Base-by-base conservation (phyloP, 2,797 vertebrate genomes). In the Pipistrellus nathusii region DNA sequence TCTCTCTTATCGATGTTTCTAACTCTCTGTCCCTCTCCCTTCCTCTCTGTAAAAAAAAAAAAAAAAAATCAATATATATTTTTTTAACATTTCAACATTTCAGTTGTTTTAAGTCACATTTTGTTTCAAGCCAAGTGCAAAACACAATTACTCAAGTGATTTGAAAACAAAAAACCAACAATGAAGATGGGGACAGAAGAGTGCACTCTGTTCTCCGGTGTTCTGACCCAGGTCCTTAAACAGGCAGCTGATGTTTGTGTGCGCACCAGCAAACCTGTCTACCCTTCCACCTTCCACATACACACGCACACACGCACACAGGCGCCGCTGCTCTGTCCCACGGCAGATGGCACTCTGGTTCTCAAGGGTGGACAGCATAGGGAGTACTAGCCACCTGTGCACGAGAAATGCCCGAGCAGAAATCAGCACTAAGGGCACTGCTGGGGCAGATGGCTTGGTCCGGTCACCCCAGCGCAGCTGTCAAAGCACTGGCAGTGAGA, bases 81-180 rank as follows among this genome's bases (percentile, higher is more conserved):
- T 51, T 51, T 51, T 18, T 46, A 85, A 35, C 18, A 27, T 86
- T 53, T 89, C 76, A 53, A 77, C 93, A 88, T 20, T 21, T 23
- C 41, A 48, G 53, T 38, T 85, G 30, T 77, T 69, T 68, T 48
- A 80, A 71, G 51, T 94, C 55, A 75, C 0, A 2, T 71, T 80
- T 94, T 86, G 72, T 86, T 86, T 69, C 30, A 82, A 86, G 11
- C 10, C 59, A 77, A 72, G n/a, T 30, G n/a, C 23, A 77, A 85
- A 82, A 48, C 15, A 51, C 30, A 85, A 82, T 76, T 32, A 30
- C 2, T 41, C 14, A 85, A 76, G 75, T 78, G 35, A 59, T 75
- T 69, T 55, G 32, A 23, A 69, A 85, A 84, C 18, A 38, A 80
- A 48, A 75, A 15, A 23, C 3, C 17, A 69, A 46, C 0, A 23